These are phyloP conservation scores for Sceloporus undulatus DNA, from an alignment of 2,113 vertebrate species.

Conservation along the genomic window DNA sequence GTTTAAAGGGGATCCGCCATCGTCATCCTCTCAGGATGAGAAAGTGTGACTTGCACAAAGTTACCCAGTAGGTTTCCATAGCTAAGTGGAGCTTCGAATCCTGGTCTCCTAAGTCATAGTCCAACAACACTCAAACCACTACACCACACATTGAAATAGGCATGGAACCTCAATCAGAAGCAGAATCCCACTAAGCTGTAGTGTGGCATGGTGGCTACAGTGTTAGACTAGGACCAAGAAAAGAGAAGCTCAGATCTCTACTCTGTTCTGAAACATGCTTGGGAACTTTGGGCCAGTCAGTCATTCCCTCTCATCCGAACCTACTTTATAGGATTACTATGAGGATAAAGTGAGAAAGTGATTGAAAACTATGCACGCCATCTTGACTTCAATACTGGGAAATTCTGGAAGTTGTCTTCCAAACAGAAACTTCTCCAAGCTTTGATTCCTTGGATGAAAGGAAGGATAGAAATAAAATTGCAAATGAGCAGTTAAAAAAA, in stretches of 20 bases:
- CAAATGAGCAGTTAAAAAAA: neutral
- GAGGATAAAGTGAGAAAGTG: neutral
- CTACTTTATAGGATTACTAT: neutral
- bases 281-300: neutral
- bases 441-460: neutral
- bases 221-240: too few species aligned
- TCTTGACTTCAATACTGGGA: neutral
- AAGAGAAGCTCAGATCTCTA: too few species aligned
- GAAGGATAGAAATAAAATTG: neutral
- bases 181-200: neutral
- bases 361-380: neutral
- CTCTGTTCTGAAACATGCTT: too few species aligned
- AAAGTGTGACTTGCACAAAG: too few species aligned
- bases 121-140: too few species aligned
- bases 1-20: too few species aligned
- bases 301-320: neutral
- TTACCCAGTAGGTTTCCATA: too few species aligned
- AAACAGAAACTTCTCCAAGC: too few species aligned
- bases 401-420: neutral
- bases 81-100: too few species aligned
- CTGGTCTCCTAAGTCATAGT: too few species aligned
- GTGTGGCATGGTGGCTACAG: neutral
- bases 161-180: neutral
- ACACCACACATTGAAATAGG: neutral
- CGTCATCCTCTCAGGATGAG: too few species aligned